These are phyloP conservation scores for Xestia xanthographa DNA, from an alignment of 2,888 invertebrate species.

Conservation along the genomic window DNA sequence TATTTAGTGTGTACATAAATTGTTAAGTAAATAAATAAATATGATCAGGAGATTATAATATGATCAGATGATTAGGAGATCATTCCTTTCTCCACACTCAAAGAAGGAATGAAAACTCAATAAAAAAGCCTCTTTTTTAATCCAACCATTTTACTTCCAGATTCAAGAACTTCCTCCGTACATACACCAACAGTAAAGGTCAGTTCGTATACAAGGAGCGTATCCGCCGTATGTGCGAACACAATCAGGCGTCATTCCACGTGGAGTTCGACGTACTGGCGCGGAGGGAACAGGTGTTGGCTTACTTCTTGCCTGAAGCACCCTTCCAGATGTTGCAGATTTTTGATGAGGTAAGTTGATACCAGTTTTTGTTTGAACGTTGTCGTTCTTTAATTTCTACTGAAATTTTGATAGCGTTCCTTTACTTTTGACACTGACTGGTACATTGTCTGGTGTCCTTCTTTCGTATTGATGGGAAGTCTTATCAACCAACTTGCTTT, in stretches of 20 bases:
- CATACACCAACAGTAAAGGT: slow-evolving; percentile 96
- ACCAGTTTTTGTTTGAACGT: neutral
- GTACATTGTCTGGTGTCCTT: too few relatives aligned
- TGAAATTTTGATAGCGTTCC: neutral
- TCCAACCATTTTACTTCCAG: slow-evolving; percentile 71
- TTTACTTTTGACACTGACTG: neutral
- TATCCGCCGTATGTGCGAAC: slow-evolving; percentile 98
- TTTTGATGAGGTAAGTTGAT: slow-evolving; percentile 93
- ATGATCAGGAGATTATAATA: too few relatives aligned
- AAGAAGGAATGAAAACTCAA: neutral
- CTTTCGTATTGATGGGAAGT: too few relatives aligned
- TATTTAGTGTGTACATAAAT: too few relatives aligned
- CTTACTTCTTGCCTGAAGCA: slow-evolving; percentile 99
- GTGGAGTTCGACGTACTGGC: slow-evolving; percentile 98
- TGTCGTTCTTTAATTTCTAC: neutral
- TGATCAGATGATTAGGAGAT: too few relatives aligned
- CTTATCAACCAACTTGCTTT: too few relatives aligned
- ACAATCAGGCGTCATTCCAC: slow-evolving; percentile 96
- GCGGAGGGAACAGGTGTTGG: slow-evolving; percentile 97
- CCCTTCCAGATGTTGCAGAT: slow-evolving; percentile 99
- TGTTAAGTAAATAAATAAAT: too few relatives aligned
- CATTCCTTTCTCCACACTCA: too few relatives aligned
- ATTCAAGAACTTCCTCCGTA: slow-evolving; percentile 97
- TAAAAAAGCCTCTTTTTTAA: neutral
- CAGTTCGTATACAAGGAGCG: slow-evolving; percentile 97